Base-by-base conservation (phyloP, 1,140 invertebrate species). In the Cherax destructor region DNA sequence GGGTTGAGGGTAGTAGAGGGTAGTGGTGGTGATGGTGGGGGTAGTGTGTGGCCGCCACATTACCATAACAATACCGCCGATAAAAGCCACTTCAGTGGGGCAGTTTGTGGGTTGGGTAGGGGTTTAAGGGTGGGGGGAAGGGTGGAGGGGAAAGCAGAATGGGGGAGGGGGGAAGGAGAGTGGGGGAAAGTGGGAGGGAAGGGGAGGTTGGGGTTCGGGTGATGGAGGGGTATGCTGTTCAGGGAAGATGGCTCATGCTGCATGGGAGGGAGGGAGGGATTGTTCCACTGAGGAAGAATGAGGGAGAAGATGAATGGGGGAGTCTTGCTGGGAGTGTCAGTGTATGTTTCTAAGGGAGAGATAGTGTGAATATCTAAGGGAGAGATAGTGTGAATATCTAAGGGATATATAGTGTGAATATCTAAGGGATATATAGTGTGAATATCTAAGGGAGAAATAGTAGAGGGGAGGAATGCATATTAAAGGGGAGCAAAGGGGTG, bases 1-100 rank as follows among this genome's bases (percentile, higher is more conserved):
- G 52, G 52, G 52, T 7, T 56, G 0, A 56, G 52, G 52, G 24
- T 0, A 30, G 21, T 56, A 52, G 52, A 18, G 47, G 78, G 56
- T 49, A 41, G 56, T 56, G 81, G 79, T 10, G 49, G 52, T 9
- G 79, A 13, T 52, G 49, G 50, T 13, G 81, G 52, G 24, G 59
- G 18, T 13, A 16, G 78, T 49, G 78, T 7, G 76, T 78, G 86
- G 59, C 61, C 11, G 61, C 86, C 86, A 72, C 56, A 88, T 88
- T 88, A 81, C 86, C 86, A 88, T 88, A 88, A 88, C 86, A 88
- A 88, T 88, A 61, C 86, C 78, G 50, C 78, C 78, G 86, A 88
- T 88, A 88, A 88, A 88, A 88, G 86, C 86, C 86, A 88, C 86
- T 88, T 88, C 86, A 88, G 77, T 81, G 86, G 86, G 79, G 86